phyloP scores from a whole-genome alignment of 2,797 vertebrate genomes.

The Simalia tracyae region DNA sequence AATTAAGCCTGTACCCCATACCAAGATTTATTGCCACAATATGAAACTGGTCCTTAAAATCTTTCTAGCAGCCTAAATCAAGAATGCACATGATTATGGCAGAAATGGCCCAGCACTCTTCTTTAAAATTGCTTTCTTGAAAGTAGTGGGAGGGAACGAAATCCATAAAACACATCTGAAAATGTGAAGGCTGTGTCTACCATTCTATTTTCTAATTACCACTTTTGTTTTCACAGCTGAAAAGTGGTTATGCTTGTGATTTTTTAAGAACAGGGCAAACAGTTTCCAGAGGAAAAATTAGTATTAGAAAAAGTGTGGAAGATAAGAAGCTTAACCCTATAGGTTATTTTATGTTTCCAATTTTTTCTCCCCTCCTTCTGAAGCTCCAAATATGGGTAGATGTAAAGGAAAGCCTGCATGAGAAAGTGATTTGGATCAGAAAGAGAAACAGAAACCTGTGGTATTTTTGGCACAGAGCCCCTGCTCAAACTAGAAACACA shows the following conservation, averaged over 20 bases:
- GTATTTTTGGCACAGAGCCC: background rate
- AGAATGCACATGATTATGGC: background rate
- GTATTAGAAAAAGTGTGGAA: background rate
- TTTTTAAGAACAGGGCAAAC: background rate
- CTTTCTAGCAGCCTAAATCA: background rate
- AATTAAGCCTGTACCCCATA: background rate
- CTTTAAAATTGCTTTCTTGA: no score
- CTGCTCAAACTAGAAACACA: background rate
- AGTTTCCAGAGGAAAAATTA: background rate
- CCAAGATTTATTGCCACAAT: background rate
- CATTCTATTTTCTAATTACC: background rate
- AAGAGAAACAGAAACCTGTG: slow-evolving; percentile 1
- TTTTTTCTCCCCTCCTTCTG: background rate
- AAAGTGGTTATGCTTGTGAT: background rate
- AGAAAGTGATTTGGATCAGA: background rate
- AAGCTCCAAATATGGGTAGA: background rate
- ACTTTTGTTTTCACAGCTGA: background rate
- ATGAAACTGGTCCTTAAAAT: background rate
- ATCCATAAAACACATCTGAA: background rate
- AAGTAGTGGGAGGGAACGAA: background rate
- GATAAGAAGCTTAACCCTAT: background rate
- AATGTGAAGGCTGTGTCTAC: background rate
- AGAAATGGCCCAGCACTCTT: background rate
- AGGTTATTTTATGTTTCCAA: background rate
- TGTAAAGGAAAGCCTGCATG: background rate